These are phyloP conservation scores for Phasia obesa DNA, from an alignment of 2,888 invertebrate species.

Conservation along the genomic window DNA sequence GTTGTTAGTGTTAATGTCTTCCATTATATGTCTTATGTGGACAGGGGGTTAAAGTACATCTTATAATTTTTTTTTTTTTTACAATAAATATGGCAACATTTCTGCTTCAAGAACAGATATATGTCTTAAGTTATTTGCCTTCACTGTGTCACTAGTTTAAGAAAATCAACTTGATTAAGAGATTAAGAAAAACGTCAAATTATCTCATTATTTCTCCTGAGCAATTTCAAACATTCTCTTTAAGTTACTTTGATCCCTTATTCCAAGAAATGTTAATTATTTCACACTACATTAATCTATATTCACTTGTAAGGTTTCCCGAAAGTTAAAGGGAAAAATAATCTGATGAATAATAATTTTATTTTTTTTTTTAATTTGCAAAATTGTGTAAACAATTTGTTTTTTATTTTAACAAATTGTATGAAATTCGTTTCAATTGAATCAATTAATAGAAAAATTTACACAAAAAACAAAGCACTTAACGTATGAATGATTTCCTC, in stretches of 20 bases:
- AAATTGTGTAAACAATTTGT: constrained; percentile 38
- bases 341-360: constrained; percentile 16
- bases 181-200: background rate
- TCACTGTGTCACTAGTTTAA: background rate
- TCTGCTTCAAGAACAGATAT: background rate
- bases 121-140: background rate
- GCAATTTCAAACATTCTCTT: background rate
- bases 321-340: constrained; percentile 1
- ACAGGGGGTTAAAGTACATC: no score
- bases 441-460: constrained; percentile 59
- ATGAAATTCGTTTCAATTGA: constrained; percentile 67
- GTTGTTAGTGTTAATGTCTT: no score
- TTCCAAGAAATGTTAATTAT: background rate
- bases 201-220: background rate
- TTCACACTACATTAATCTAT: background rate
- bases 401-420: constrained; percentile 32
- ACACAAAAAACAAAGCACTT: background rate
- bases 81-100: background rate
- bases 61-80: no score
- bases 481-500: constrained; percentile 38
- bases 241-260: background rate
- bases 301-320: constrained; percentile 55
- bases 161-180: background rate
- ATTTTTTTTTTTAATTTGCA: background rate
- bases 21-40: no score